Evolutionary conservation across 2,888 invertebrate species (phyloP).

Genomic region (Linnaemya vulpina): DNA sequence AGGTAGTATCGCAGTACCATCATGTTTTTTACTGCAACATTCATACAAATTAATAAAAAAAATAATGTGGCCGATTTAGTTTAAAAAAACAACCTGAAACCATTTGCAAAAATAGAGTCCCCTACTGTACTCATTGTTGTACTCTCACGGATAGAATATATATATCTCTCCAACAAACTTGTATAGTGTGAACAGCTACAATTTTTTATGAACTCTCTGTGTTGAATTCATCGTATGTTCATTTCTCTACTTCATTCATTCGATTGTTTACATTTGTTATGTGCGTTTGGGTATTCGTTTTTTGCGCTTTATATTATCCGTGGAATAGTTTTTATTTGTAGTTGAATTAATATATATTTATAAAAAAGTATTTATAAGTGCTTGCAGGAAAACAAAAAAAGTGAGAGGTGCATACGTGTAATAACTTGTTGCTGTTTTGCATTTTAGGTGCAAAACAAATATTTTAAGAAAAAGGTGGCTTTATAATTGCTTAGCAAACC

Average conservation of each 20-base stretch:
- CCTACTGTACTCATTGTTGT: too few species aligned
- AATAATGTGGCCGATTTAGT: too few species aligned
- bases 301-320: constrained; percentile 28
- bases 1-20: too few species aligned
- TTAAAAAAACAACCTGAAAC: too few species aligned
- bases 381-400: constrained; percentile 16
- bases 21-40: too few species aligned
- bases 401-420: constrained; percentile 19
- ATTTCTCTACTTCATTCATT: constrained; percentile 35
- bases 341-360: constrained; percentile 25
- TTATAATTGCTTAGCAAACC: too few species aligned
- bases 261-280: constrained; percentile 52
- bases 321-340: constrained; percentile 38
- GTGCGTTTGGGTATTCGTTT: constrained; percentile 43
- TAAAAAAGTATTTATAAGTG: constrained; percentile 8
- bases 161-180: background rate
- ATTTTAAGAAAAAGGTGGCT: too few species aligned
- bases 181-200: background rate
- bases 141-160: too few species aligned
- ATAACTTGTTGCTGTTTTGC: background rate
- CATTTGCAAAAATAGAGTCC: too few species aligned
- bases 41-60: background rate
- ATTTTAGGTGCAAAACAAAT: background rate
- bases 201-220: background rate
- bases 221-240: background rate